These are phyloP conservation scores for Drosophila putrida DNA, from an alignment of 2,888 invertebrate species.

Conservation along the genomic window DNA sequence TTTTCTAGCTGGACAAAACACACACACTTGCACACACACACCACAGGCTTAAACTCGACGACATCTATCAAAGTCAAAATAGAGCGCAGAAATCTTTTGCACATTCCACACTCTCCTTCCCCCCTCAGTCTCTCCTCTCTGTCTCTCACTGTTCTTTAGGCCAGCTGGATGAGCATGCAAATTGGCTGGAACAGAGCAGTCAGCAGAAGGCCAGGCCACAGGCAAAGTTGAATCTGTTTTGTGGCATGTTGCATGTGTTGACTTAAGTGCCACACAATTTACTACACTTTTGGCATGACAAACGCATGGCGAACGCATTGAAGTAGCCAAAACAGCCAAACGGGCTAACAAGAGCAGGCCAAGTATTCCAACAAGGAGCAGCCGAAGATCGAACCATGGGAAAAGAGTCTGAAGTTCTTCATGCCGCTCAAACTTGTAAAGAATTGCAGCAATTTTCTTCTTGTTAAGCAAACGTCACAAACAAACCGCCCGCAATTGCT, in stretches of 20 bases:
- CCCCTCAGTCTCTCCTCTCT: too few relatives aligned
- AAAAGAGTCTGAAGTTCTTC: slow-evolving; percentile 18
- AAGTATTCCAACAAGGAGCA: slow-evolving; percentile 2
- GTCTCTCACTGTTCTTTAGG: not conserved
- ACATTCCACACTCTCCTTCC: slow-evolving; percentile 14
- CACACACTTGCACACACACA: slow-evolving; percentile 34
- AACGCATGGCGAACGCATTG: slow-evolving; percentile 80
- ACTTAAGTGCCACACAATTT: slow-evolving; percentile 83
- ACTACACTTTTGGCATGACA: slow-evolving; percentile 83
- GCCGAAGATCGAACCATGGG: slow-evolving; percentile 11
- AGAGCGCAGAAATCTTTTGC: slow-evolving; percentile 75
- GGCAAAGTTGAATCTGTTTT: slow-evolving; percentile 31
- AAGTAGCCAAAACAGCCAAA: slow-evolving; percentile 49
- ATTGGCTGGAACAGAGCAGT: slow-evolving; percentile 64
- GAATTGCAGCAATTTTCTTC: slow-evolving; percentile 84
- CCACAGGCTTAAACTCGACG: slow-evolving; percentile 52
- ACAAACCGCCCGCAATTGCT: slow-evolving; percentile 83
- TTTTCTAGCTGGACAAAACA: slow-evolving; percentile 20
- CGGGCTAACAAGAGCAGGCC: slow-evolving; percentile 55
- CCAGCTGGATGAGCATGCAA: slow-evolving; percentile 58
- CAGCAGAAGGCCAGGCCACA: slow-evolving; percentile 39
- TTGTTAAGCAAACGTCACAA: slow-evolving; percentile 82
- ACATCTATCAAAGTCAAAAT: slow-evolving; percentile 85
- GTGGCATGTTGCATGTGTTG: slow-evolving; percentile 73
- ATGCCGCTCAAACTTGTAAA: slow-evolving; percentile 73